Evolutionary conservation across 2,888 invertebrate genomes (phyloP), one percentile per base, ranked within the genome.

Genomic region (Himalopsyche tibetana): DNA sequence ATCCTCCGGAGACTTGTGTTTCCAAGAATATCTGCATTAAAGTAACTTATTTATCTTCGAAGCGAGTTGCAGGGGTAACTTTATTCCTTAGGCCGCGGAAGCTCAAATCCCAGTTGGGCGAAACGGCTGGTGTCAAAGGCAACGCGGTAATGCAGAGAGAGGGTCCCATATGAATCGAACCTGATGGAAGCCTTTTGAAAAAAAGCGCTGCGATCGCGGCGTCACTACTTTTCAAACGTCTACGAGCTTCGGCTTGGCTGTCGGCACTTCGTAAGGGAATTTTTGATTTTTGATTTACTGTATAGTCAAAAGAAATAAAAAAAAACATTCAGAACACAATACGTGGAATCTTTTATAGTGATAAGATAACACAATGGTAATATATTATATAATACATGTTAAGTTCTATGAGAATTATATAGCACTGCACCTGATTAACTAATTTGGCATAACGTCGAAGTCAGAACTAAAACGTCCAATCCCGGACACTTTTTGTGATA

Each of bases 21-120:
- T n/a, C 69, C 15, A 69, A 80, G 51, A 83, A 83, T 87, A 85
- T 87, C 87, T 86, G 86, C 86, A 84, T 82, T 79, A 74, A 55
- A 63, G 79, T 87, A 80, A 83, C 82, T 87, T 87, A 87, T 87
- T 87, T 87, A 87, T 81, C 83, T 85, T 85, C 69, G 82, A 63
- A 80, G 69, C 79, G 45, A 83, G 80, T 87, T 79, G 84, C 74
- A 82, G 40, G 40, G 55, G 63, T 63, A 28, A 63, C 63, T 63
- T 19, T 63, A 63, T 63, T 63, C 28, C 63, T 63, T 63, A 19
- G 63, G 63, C 63, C 63, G 63, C 63, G 63, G 19, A 63, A 63
- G 63, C 63, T 63, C 19, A 19, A 63, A 55, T 86, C 83, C 83
- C 83, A 38, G 15, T 80, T 36, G 83, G 81, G 56, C 69, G 56